Evolutionary conservation across 2,113 vertebrate genomes (phyloP), one percentile per base, ranked within the genome.

Genomic region (Chascanopsetta lugubris): DNA sequence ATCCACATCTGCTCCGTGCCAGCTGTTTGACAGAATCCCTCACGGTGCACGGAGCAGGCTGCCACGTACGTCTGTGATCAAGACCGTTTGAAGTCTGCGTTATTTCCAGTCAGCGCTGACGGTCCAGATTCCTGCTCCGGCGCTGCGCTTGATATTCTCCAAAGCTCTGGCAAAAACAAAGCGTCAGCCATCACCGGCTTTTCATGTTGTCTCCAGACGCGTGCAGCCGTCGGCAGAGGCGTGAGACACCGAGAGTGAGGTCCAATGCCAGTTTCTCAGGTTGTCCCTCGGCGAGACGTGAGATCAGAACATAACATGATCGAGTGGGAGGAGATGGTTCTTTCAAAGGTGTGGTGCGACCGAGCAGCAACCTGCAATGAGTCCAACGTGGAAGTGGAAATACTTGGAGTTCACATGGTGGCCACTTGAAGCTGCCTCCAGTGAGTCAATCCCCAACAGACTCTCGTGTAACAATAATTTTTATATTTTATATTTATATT

Each of bases 11-110:
- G 59, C 29, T 67, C 48, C 10, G 12, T 71, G 61, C 75, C 82
- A 83, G 62, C 54, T 79, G 51, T 59, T 61, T 42, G 60, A 43
- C 65, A 74, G 69, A 79, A 72, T 67, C 57, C 64, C 50, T 12
- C 53, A 24, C 54, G 46, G 51, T n/a, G 38, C 45, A 65, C 22
- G 46, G n/a, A 54, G 13, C 25, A 75, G 11, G 20, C 48, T 69
- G 49, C 34, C 17, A 57, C 43, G 56, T 46, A 50, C 32, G 38
- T 59, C 50, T 77, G 54, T 20, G 60, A 75, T 51, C 21, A 32
- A 69, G 63, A 72, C 27, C 56, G n/a, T 87, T 79, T 87, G 79
- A 90, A 76, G 79, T 85, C 59, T 65, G 51, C 34, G 40, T 65
- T 20, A 60, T 29, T 78, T 77, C 56, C 72, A 64, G 60, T 42